Percentiles rank a stretch among this genome's conserved stretches.
Evolutionary conservation across 2,797 vertebrate genomes (phyloP).

Genomic region (Falco biarmicus): DNA sequence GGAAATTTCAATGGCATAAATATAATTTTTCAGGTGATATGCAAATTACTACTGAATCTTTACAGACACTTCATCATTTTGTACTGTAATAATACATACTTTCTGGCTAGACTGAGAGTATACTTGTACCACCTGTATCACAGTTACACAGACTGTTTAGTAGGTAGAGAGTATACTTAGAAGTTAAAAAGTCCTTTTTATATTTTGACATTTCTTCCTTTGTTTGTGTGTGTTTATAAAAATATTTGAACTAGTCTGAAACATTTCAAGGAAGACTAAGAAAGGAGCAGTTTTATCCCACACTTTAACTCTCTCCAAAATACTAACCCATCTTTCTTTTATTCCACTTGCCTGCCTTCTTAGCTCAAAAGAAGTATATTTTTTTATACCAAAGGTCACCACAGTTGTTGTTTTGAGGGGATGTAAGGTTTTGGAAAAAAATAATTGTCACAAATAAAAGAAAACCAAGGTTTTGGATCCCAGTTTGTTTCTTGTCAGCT

Average conservation of each 20-base stretch:
- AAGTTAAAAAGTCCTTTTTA: background rate
- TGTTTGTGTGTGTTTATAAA: background rate
- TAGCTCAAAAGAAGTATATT: background rate
- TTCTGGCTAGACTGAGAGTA: background rate
- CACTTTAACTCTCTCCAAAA: background rate
- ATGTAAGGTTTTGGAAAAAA: background rate
- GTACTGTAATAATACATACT: background rate
- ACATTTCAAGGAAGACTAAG: background rate
- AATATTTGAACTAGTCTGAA: background rate
- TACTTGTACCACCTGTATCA: background rate
- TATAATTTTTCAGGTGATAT: background rate
- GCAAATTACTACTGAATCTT: background rate
- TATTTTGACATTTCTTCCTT: background rate
- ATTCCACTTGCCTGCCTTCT: background rate
- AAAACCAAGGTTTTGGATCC: background rate
- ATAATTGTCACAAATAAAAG: background rate
- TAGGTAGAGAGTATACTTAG: background rate
- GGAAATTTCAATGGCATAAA: background rate
- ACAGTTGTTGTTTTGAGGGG: background rate
- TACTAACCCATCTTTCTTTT: background rate
- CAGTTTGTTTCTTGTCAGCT: background rate
- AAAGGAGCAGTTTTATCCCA: background rate
- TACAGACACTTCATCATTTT: background rate
- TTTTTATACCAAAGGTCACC: background rate
- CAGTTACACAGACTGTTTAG: background rate